These are phyloP conservation scores for Gonocerus acuteangulatus DNA, from an alignment of 2,888 invertebrate species.

Conservation along the genomic window DNA sequence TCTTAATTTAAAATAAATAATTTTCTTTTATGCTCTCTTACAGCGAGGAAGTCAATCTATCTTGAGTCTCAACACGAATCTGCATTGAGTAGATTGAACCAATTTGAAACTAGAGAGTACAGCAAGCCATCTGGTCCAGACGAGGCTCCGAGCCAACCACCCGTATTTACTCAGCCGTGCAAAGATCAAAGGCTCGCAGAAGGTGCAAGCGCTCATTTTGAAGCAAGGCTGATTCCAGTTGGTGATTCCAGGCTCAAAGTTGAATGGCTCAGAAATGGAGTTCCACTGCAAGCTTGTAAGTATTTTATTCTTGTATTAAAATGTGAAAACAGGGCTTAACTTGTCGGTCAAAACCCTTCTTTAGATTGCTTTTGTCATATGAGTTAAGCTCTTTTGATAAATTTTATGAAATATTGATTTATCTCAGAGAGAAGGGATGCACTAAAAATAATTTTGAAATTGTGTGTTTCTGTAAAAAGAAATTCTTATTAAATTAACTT, in stretches of 20 bases:
- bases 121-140: conserved; percentile 66
- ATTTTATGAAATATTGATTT: no score
- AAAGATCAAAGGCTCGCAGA: conserved; percentile 78
- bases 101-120: conserved; percentile 71
- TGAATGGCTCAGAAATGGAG: conserved; percentile 88
- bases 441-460: no score
- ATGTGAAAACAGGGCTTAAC: no score
- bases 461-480: no score
- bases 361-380: no score
- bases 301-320: no score
- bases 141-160: conserved; percentile 75
- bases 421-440: no score
- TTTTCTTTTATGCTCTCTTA: neutral
- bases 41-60: conserved; percentile 70
- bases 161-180: conserved; percentile 85
- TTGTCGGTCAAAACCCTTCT: no score
- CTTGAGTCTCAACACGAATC: conserved; percentile 82
- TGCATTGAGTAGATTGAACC: conserved; percentile 68
- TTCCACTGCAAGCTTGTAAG: conserved; percentile 81
- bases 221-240: conserved; percentile 86
- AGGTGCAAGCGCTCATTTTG: conserved; percentile 88
- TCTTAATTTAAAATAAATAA: no score
- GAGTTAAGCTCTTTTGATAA: no score
- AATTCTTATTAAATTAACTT: no score
- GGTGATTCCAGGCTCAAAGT: conserved; percentile 88